Conservation (phyloP, 2,113 vertebrate genomes). For the Nematolebias whitei region DNA sequence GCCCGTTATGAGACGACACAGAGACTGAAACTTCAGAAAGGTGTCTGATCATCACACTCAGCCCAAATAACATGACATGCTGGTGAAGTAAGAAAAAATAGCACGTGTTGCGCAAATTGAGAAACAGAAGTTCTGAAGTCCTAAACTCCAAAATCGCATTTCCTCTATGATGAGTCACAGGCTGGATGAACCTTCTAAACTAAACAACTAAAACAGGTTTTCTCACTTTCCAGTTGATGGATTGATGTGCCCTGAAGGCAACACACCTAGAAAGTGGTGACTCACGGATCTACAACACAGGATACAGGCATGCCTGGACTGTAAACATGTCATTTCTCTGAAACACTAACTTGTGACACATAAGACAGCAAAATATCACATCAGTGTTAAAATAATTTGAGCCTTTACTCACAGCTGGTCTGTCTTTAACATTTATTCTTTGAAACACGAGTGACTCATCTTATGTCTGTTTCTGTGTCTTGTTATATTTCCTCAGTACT, state of each 20-base stretch:
- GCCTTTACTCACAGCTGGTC: neutral
- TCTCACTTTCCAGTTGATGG: constrained; percentile 57
- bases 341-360: constrained; percentile 10
- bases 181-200: constrained; percentile 20
- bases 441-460: neutral
- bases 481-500: neutral
- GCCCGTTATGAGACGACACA: constrained; percentile 24
- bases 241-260: constrained; percentile 40
- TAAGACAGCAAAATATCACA: neutral
- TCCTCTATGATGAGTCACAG: constrained; percentile 47
- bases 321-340: constrained; percentile 24
- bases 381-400: neutral
- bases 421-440: constrained; percentile 4
- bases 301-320: constrained; percentile 1
- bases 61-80: constrained; percentile 7
- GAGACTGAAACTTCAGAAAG: constrained; percentile 1
- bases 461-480: neutral
- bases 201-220: constrained; percentile 72
- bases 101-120: neutral
- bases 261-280: constrained; percentile 62
- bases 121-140: constrained; percentile 18
- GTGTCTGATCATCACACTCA: neutral
- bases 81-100: constrained; percentile 17
- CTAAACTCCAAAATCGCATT: constrained; percentile 18
- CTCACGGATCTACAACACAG: constrained; percentile 29